Percentiles rank a stretch among this genome's conserved stretches.
phyloP scores from a whole-genome alignment of 1,140 invertebrate genomes.

The Trypoxylus dichotomus region DNA sequence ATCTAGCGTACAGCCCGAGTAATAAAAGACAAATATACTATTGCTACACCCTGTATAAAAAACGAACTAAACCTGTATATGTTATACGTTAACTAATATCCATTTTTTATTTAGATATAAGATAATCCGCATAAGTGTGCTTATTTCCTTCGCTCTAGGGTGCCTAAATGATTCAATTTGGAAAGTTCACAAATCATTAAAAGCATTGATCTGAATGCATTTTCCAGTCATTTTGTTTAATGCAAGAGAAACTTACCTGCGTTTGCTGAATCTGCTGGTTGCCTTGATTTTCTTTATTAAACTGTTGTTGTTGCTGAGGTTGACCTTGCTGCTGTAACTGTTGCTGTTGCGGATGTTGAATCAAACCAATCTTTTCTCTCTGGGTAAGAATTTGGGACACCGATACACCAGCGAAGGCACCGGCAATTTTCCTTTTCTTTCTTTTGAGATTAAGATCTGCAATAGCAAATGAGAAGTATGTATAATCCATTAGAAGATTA shows the following conservation, averaged over 20 bases:
- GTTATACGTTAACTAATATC: too few species aligned
- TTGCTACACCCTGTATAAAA: too few species aligned
- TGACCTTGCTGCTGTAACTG: conserved; percentile 37
- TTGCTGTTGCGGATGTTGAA: conserved; percentile 50
- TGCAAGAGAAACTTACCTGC: conserved; percentile 31
- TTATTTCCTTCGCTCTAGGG: too few species aligned
- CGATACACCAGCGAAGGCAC: conserved; percentile 61
- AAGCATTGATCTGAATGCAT: too few species aligned
- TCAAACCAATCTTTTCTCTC: conserved; percentile 57
- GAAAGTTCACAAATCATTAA: too few species aligned
- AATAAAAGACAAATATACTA: too few species aligned
- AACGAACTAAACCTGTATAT: too few species aligned
- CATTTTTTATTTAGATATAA: too few species aligned
- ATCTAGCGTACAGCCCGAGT: too few species aligned
- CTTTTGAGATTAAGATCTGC: conserved; percentile 62
- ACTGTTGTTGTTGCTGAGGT: conserved; percentile 48
- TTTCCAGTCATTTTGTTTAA: too few species aligned
- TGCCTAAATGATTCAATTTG: too few species aligned
- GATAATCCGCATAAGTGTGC: too few species aligned
- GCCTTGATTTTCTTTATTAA: conserved; percentile 46
- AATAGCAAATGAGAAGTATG: conserved; percentile 43
- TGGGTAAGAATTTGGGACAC: conserved; percentile 69
- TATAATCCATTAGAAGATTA: background rate
- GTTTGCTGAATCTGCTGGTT: conserved; percentile 38
- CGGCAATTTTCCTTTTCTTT: conserved; percentile 66